A percentile compares a stretch with the other conserved stretches of the same genome.
These are phyloP conservation scores for Caradrina kadenii DNA, from an alignment of 2,888 invertebrate genomes.

Conservation along the genomic window DNA sequence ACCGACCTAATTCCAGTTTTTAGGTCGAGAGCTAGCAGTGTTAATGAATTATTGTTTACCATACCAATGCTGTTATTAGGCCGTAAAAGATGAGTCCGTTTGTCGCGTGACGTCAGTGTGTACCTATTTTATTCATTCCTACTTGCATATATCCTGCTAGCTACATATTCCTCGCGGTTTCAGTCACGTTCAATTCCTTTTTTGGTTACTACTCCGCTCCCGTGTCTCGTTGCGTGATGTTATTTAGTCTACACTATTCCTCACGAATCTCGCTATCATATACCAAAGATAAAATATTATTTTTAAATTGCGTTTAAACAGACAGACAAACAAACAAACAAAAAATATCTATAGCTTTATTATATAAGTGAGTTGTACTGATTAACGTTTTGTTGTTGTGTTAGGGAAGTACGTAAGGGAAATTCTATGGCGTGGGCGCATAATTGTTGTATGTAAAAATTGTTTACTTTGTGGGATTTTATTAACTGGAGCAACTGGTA, in stretches of 20 bases:
- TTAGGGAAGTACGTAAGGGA: constrained; percentile 18
- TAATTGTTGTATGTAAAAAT: constrained; percentile 41
- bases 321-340: too few relatives aligned
- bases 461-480: constrained; percentile 21
- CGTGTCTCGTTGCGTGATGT: too few relatives aligned
- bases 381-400: constrained; percentile 18
- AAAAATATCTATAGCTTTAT: too few relatives aligned
- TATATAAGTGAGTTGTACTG: background rate
- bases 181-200: too few relatives aligned
- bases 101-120: constrained; percentile 60
- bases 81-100: constrained; percentile 72
- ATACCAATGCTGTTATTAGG: constrained; percentile 78
- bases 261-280: too few relatives aligned
- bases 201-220: too few relatives aligned
- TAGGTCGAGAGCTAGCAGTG: constrained; percentile 78
- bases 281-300: too few relatives aligned
- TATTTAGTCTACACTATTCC: too few relatives aligned
- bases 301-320: too few relatives aligned
- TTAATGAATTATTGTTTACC: constrained; percentile 85
- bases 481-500: constrained; percentile 3
- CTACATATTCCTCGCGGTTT: too few relatives aligned
- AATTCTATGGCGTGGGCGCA: constrained; percentile 24
- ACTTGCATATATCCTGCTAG: constrained; percentile 27
- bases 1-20: constrained; percentile 78
- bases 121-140: constrained; percentile 25